These are phyloP conservation scores for Pseudachorutes palmiensis DNA, from an alignment of 1,140 invertebrate species.

Conservation along the genomic window DNA sequence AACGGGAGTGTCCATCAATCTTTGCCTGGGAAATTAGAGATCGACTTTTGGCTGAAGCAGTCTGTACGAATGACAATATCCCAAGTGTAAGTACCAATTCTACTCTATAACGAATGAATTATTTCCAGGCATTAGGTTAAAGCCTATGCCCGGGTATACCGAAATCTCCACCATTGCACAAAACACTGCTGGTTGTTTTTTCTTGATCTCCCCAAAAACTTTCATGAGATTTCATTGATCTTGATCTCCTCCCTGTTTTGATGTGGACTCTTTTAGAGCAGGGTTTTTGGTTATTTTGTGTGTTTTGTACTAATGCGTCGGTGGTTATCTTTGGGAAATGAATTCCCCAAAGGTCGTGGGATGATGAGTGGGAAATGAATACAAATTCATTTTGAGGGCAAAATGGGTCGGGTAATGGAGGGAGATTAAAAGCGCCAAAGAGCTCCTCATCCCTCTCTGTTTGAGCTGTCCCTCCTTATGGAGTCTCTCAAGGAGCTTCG, in stretches of 20 bases:
- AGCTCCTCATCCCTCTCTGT: conserved; percentile 11
- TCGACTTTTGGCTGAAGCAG: conserved; percentile 85
- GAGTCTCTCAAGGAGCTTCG: conserved; percentile 18
- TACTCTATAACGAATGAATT: too few relatives aligned
- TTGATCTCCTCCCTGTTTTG: neutral
- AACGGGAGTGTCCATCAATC: conserved; percentile 92
- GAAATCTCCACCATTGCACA: too few relatives aligned
- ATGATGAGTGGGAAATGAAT: conserved; percentile 10
- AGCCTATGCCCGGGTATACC: too few relatives aligned
- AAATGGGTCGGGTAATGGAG: conserved; percentile 1
- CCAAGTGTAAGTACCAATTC: conserved; percentile 94
- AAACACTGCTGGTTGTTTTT: too few relatives aligned
- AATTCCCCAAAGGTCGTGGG: conserved; percentile 1
- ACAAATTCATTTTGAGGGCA: conserved; percentile 9
- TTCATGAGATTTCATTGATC: neutral
- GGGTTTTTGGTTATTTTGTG: neutral
- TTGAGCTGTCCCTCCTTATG: conserved; percentile 19
- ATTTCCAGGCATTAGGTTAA: too few relatives aligned
- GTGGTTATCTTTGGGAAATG: neutral
- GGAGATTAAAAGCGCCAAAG: neutral
- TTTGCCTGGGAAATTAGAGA: conserved; percentile 98
- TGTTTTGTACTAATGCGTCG: neutral
- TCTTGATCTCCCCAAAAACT: too few relatives aligned
- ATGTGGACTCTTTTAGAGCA: neutral
- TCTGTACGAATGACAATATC: conserved; percentile 98